Evolutionary conservation across 2,888 invertebrate species (phyloP).

Genomic region (Agapetus fuscipes): DNA sequence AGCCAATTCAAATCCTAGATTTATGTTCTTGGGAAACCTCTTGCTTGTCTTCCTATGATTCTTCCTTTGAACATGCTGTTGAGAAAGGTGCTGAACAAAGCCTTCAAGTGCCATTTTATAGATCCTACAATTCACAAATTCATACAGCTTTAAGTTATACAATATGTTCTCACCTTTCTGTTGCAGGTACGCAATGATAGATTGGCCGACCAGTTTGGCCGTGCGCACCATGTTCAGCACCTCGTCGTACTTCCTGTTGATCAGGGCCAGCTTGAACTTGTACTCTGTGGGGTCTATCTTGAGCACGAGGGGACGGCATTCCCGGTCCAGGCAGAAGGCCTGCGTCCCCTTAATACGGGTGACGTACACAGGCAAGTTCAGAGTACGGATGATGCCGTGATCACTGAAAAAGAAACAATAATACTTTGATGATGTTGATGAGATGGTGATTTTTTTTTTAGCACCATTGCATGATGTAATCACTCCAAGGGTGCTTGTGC

Average conservation of each 20-base stretch:
- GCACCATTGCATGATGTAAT: too few species aligned
- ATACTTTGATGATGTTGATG: too few species aligned
- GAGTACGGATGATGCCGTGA: constrained; percentile 94
- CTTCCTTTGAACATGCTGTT: too few species aligned
- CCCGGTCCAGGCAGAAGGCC: constrained; percentile 83
- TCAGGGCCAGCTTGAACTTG: constrained; percentile 92
- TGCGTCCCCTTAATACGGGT: constrained; percentile 84
- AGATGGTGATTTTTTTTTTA: too few species aligned
- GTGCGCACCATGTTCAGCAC: constrained; percentile 91
- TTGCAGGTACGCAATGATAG: constrained; percentile 96
- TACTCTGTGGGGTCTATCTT: constrained; percentile 97
- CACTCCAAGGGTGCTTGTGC: too few species aligned
- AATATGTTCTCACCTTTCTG: constrained; percentile 90
- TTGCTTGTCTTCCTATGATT: too few species aligned
- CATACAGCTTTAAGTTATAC: too few species aligned
- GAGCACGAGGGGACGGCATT: constrained; percentile 81
- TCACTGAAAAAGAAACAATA: constrained; percentile 49
- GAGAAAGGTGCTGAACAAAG: too few species aligned
- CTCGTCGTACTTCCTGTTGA: constrained; percentile 93
- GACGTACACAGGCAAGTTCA: constrained; percentile 95
- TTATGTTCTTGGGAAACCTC: too few species aligned
- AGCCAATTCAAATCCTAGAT: too few species aligned
- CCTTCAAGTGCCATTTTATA: too few species aligned
- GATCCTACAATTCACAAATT: too few species aligned
- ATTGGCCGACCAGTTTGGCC: constrained; percentile 94